These are phyloP conservation scores for Lagenorhynchus albirostris DNA, from an alignment of 2,113 vertebrate species.

Conservation along the genomic window DNA sequence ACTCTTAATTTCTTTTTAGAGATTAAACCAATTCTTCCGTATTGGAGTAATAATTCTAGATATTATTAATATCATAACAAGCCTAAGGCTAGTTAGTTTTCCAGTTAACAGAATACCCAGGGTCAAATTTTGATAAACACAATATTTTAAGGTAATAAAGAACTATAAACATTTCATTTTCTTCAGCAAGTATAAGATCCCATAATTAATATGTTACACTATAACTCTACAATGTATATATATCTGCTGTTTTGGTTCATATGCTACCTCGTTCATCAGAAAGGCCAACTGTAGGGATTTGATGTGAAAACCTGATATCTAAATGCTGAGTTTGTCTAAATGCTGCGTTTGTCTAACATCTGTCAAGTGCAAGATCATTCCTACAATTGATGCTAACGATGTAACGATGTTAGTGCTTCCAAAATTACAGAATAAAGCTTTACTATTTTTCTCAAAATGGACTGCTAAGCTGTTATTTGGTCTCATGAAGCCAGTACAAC, in stretches of 20 bases:
- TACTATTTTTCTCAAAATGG: background rate
- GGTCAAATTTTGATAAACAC: slow-evolving; percentile 44
- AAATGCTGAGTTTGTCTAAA: background rate
- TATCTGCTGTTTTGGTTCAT: background rate
- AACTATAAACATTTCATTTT: background rate
- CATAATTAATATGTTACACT: background rate
- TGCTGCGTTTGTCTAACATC: background rate
- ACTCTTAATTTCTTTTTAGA: slow-evolving; percentile 49
- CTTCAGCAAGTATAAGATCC: background rate
- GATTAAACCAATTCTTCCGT: slow-evolving; percentile 61
- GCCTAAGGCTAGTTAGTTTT: background rate
- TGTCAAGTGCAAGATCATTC: background rate
- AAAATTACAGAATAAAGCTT: background rate
- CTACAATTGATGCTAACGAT: background rate
- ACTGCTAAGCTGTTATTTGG: background rate
- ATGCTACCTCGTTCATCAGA: background rate
- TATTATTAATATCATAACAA: slow-evolving; percentile 45
- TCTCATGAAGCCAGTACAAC: background rate
- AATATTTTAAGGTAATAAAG: slow-evolving; percentile 51
- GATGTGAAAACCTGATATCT: background rate
- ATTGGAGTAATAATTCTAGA: slow-evolving; percentile 45
- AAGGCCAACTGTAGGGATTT: background rate
- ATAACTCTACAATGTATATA: background rate
- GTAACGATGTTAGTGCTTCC: background rate
- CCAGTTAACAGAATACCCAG: slow-evolving; percentile 18